Conservation (phyloP, 1,140 invertebrate species). For the Polypedilum vanderplanki region DNA sequence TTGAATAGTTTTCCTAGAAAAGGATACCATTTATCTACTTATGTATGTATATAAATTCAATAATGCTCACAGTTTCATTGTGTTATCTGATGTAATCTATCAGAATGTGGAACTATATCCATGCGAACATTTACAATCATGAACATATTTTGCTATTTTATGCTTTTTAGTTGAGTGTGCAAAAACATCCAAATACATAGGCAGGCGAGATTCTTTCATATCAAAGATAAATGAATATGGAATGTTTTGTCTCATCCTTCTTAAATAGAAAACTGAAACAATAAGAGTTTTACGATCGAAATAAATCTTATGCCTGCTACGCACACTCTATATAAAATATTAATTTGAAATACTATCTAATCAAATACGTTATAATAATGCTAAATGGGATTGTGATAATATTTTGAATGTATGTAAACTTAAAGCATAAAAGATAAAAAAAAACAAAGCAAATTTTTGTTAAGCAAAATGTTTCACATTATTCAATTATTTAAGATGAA, state of each 20-base stretch:
- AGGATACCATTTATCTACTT: neutral
- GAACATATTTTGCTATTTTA: neutral
- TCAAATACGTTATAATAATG: neutral
- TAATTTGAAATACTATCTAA: neutral
- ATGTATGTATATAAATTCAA: constrained; percentile 14
- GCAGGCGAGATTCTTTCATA: neutral
- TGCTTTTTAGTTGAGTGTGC: neutral
- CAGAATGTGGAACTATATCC: neutral
- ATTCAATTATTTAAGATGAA: too few species aligned
- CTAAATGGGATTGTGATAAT: neutral
- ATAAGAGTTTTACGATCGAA: constrained; percentile 12
- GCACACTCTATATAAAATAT: neutral
- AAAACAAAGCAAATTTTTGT: too few species aligned
- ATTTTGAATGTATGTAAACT: neutral
- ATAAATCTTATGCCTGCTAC: neutral
- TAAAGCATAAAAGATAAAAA: too few species aligned
- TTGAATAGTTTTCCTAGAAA: neutral
- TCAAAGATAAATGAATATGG: neutral
- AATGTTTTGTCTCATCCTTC: neutral
- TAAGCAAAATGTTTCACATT: too few species aligned
- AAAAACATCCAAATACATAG: neutral
- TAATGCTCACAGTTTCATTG: neutral
- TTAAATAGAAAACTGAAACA: neutral
- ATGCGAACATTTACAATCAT: neutral
- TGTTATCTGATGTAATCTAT: constrained; percentile 19